phyloP scores from a whole-genome alignment of 1,140 invertebrate species.

The Galleria mellonella region DNA sequence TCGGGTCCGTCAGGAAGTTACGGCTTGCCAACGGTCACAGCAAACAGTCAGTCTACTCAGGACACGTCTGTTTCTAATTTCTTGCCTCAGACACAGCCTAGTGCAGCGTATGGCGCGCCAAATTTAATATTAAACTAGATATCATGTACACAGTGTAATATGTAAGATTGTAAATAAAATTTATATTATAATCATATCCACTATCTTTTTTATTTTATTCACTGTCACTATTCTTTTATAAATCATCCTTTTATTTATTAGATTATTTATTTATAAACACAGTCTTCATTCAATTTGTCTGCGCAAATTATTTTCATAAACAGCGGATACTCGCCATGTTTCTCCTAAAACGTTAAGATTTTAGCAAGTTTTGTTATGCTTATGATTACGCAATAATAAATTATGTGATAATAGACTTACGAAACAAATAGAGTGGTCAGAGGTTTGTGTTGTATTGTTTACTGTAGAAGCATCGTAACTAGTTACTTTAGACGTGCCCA shows the following conservation, averaged over 20 bases:
- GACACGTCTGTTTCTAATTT: slow-evolving; percentile 8
- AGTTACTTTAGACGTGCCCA: no score
- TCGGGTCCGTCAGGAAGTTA: slow-evolving; percentile 18
- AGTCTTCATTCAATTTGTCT: slow-evolving; percentile 14
- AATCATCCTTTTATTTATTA: no score
- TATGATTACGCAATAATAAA: not conserved
- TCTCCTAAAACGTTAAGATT: not conserved
- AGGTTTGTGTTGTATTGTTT: slow-evolving; percentile 8
- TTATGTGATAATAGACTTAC: slow-evolving; percentile 2
- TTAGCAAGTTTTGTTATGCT: not conserved
- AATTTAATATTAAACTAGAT: slow-evolving; percentile 11
- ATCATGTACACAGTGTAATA: not conserved
- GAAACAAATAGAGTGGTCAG: slow-evolving; percentile 6
- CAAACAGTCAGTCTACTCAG: slow-evolving; percentile 16
- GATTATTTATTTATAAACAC: not conserved
- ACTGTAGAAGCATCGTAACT: not conserved
- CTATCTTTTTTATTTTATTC: slow-evolving; percentile 8
- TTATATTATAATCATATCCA: slow-evolving; percentile 19
- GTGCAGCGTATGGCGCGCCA: slow-evolving; percentile 24
- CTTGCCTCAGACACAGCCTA: slow-evolving; percentile 24
- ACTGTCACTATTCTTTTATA: slow-evolving; percentile 10
- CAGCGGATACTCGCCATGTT: slow-evolving; percentile 15
- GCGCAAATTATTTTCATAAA: slow-evolving; percentile 34
- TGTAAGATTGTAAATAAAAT: slow-evolving; percentile 20
- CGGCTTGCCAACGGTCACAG: slow-evolving; percentile 14